Conservation (phyloP, 2,888 invertebrate species). For the Periphyllus acericola region DNA sequence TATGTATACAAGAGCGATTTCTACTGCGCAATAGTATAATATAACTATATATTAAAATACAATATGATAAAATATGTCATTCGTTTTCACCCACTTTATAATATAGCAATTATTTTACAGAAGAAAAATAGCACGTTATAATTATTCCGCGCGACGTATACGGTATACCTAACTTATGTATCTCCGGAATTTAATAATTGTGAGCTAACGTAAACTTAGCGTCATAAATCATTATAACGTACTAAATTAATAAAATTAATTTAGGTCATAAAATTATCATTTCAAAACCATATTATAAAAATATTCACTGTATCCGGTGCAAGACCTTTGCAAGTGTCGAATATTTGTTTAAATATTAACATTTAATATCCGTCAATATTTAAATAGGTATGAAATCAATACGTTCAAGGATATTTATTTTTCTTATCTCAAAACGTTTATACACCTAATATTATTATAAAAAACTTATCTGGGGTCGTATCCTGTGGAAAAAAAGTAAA, state of each 20-base stretch:
- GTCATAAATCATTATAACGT: not conserved
- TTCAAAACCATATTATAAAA: not conserved
- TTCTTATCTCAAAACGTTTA: not conserved
- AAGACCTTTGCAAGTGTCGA: not conserved
- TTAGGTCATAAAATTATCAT: not conserved
- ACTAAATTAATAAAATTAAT: not conserved
- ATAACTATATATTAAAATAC: not conserved
- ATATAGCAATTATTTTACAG: not conserved
- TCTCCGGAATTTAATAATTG: not conserved
- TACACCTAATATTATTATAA: not conserved
- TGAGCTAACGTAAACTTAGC: not conserved
- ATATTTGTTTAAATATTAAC: not conserved
- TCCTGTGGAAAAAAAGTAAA: not conserved
- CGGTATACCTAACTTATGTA: not conserved
- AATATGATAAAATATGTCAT: not conserved
- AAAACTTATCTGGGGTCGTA: not conserved
- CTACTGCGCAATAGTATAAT: slow-evolving; percentile 15
- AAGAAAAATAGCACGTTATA: not conserved
- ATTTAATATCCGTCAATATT: too few relatives aligned
- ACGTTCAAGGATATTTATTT: not conserved
- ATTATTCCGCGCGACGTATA: not conserved
- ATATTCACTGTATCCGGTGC: not conserved
- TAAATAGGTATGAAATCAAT: not conserved
- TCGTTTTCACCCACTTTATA: not conserved
- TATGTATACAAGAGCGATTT: not conserved